phyloP scores from a whole-genome alignment of 2,797 vertebrate species.

The Aeoliscus strigatus region DNA sequence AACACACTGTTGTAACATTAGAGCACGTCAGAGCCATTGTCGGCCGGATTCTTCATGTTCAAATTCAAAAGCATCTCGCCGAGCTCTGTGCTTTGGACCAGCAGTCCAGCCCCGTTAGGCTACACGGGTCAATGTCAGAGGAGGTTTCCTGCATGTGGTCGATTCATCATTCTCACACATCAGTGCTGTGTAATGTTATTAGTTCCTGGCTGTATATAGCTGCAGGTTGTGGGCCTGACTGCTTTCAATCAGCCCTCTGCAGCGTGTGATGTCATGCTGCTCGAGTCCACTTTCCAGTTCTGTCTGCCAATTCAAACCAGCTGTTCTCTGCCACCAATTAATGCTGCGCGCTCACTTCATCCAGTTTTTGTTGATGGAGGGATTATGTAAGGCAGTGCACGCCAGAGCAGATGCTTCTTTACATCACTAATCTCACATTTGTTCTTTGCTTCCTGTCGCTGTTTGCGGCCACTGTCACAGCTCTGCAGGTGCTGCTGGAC shows the following conservation, averaged over 20 bases:
- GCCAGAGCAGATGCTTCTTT: slow-evolving; percentile 15
- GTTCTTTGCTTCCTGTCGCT: background rate
- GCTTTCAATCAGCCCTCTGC: slow-evolving; percentile 44
- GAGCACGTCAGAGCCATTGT: no score
- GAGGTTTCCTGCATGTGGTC: no score
- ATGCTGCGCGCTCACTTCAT: slow-evolving; percentile 20
- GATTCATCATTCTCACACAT: no score
- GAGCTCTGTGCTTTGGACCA: no score
- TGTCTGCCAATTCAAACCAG: slow-evolving; percentile 39
- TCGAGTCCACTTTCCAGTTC: slow-evolving; percentile 10
- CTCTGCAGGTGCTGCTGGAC: slow-evolving; percentile 93
- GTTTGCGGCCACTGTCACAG: slow-evolving; percentile 57
- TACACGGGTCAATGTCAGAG: no score
- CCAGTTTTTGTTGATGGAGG: slow-evolving; percentile 11
- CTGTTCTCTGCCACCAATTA: no score
- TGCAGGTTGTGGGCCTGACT: slow-evolving; percentile 28
- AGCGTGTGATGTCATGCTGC: slow-evolving; percentile 46
- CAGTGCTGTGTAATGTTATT: no score
- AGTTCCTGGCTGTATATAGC: slow-evolving; percentile 6
- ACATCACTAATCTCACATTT: slow-evolving; percentile 7
- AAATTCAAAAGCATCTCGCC: no score
- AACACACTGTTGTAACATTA: no score
- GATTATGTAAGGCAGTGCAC: slow-evolving; percentile 18
- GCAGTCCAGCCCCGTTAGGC: no score
- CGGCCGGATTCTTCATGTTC: no score